Evolutionary conservation across 2,113 vertebrate species (phyloP), one percentile per base, ranked within the genome.

Genomic region (Ctenomys sociabilis): DNA sequence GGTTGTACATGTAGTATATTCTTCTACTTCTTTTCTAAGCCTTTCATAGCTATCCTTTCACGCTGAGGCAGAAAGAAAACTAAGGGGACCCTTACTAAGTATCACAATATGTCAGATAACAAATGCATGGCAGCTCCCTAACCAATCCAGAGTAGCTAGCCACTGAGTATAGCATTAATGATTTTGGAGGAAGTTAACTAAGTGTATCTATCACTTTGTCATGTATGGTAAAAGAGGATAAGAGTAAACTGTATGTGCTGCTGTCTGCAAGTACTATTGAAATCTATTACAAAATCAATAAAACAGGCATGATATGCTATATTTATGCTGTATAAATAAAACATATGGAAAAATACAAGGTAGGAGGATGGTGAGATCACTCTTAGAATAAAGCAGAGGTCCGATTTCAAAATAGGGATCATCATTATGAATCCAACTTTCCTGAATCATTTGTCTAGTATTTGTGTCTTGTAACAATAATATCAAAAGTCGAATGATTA

Each of bases 151-250:
- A 95, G 96, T 96, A 99, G 95, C 97, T 96, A 98, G 93, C 95
- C 87, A 0, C 90, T 96, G 98, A 98, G 95, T 96, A 96, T 96
- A 96, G 97, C 96, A 97, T 97, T 98, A 98, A 98, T 96, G 98
- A 98, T 98, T 98, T 97, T 97, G 97, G 95, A 98, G 96, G 97
- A 98, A 98, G 97, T 97, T 98, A 98, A 98, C 97, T 97, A 98
- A 98, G 97, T 98, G 95, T 97, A 98, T 99, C 97, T 98, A 98
- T 98, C 98, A 98, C 97, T 98, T 98, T 98, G 98, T 98, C 98
- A 98, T 87, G 85, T 88, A 97, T 45, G 52, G 72, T 98, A 98
- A 98, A 98, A 97, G 97, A 95, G 87, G 83, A 93, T 94, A 98
- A 98, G 88, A 98, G 32, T 90, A 68, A 96, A 85, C n/a, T 95